Evolutionary conservation across 2,113 vertebrate genomes (phyloP), one percentile per base, ranked within the genome.

Genomic region (Pygoscelis adeliae): DNA sequence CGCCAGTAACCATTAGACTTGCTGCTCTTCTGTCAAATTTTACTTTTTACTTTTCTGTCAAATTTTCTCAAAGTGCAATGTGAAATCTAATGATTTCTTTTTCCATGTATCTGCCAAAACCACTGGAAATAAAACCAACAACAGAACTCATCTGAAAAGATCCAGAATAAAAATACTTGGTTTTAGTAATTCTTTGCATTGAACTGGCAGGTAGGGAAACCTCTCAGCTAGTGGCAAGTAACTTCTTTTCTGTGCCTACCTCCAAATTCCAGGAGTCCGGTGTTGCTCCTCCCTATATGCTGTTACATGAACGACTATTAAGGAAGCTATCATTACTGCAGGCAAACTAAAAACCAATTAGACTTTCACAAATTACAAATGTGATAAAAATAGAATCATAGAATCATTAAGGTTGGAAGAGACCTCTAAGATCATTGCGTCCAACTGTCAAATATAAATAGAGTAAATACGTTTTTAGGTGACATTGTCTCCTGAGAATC

Each of bases 401-500:
- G 38, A 38, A 38, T 38, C 38, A 38, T 38, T 38, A 38, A 38
- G 38, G 38, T 38, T 38, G 38, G 38, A 38, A 38, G 38, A 38
- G 38, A 38, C 38, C 38, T 38, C 38, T 38, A 38, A 38, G 38
- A 38, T 38, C 38, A 38, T 38, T 8, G 38, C 8, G 38, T 38
- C 38, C 38, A 38, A 38, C 38, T 38, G 38, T 38, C 38, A 38
- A 38, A 38, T 38, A 38, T 38, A 90, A 89, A 67, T 27, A 87
- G 29, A 89, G 10, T 53, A 87, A 86, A 27, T 62, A 52, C 21
- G 5, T 6, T 91, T 67, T 89, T 80, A 80, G 38, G n/a, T 82
- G 84, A 66, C 36, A 69, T 79, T 83, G 15, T 91, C 86, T 95
- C 85, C 47, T 62, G 86, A 66, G 81, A 90, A 71, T 94, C 94